Evolutionary conservation across 2,888 invertebrate genomes (phyloP), one percentile per base, ranked within the genome.

Genomic region (Trachelus iudaicus): DNA sequence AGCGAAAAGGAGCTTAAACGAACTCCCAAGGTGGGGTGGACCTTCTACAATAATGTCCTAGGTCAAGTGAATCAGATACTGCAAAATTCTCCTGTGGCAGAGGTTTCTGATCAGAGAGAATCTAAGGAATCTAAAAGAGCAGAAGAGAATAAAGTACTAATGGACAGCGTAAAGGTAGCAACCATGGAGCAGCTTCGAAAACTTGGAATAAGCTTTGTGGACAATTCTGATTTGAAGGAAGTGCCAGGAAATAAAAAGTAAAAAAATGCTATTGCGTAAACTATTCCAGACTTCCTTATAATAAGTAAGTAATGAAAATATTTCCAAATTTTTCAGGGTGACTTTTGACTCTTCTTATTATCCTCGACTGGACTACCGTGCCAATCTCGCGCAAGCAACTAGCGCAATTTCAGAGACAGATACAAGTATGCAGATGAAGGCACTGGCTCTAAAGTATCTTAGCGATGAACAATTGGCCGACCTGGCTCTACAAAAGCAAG

Each of bases 21-120:
- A 85, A 93, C 93, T 73, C 93, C 94, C 35, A 94, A 94, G 89
- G 93, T 94, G 84, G 95, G 95, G 81, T 94, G 94, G 94, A 95
- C 95, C 4, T 94, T 95, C 89, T 95, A 95, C 86, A 94, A 95
- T 86, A 95, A 95, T 92, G 94, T 95, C 79, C 94, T 96, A 93
- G 92, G 92, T 1, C 93, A 94, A 87, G 93, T 94, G 0, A 93
- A 93, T 87, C 92, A 93, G 83, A 92, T 94, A 80, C 87, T 94
- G 75, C 91, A 92, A 83, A 92, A 92, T 82, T 91, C 92, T n/a
- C 88, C 85, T n/a, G 83, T 86, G 76, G 73, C 79, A 1, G 83
- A 86, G 1, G 13, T 34, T 31, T 0, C 71, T 23, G 23, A 71
- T 31, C 31, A 71, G 31, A 34, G 15, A 31, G 71, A 71, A 31